Evolutionary conservation across 2,888 invertebrate genomes (phyloP).

Genomic region (Drosophila quinaria): DNA sequence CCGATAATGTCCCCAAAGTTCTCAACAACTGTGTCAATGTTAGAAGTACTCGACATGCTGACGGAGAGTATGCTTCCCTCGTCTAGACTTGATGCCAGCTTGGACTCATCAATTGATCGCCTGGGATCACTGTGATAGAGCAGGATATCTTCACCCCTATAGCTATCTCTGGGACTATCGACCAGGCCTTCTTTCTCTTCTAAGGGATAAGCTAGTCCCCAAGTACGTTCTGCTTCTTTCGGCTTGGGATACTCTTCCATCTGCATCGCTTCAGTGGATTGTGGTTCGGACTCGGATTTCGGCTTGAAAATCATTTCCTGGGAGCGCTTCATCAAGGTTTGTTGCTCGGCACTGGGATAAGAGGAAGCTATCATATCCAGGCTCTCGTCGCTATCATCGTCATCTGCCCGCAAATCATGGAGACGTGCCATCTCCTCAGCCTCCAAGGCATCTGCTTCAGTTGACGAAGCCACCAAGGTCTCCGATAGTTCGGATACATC

Average conservation of each 20-base stretch:
- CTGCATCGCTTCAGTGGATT: conserved; percentile 59
- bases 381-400: conserved; percentile 86
- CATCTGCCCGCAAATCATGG: conserved; percentile 88
- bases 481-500: conserved; percentile 97
- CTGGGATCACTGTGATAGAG: conserved; percentile 78
- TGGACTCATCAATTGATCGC: conserved; percentile 85
- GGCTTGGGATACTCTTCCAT: conserved; percentile 72
- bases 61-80: conserved; percentile 88
- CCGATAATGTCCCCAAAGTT: conserved; percentile 84
- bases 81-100: conserved; percentile 87
- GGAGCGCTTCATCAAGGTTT: conserved; percentile 93
- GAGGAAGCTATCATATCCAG: conserved; percentile 74
- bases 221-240: conserved; percentile 77
- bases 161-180: conserved; percentile 73
- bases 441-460: conserved; percentile 88
- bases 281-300: conserved; percentile 86
- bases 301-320: conserved; percentile 96
- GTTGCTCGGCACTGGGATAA: conserved; percentile 82
- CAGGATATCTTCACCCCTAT: conserved; percentile 76
- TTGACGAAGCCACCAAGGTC: conserved; percentile 95
- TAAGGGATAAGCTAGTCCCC: conserved; percentile 81
- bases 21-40: conserved; percentile 86
- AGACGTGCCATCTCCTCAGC: conserved; percentile 87
- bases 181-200: conserved; percentile 82
- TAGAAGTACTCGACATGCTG: conserved; percentile 88